These are phyloP conservation scores for Pitta sordida DNA, from an alignment of 2,113 vertebrate species.

Conservation along the genomic window DNA sequence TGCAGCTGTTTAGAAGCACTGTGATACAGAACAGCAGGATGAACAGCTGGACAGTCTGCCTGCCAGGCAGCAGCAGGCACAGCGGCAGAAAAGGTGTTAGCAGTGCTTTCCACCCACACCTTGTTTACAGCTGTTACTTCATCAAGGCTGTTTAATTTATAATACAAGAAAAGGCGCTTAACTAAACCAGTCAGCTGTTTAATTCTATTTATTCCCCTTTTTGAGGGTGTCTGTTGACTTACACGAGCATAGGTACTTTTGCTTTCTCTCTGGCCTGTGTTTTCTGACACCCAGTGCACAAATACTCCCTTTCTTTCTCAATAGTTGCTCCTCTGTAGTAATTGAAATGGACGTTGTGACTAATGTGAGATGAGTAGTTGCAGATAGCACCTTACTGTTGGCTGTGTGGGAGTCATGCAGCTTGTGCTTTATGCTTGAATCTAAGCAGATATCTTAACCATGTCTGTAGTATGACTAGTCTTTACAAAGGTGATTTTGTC, in stretches of 20 bases:
- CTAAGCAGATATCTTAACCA: not conserved
- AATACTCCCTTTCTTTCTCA: not conserved
- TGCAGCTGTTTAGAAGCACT: not conserved
- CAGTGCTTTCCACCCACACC: not conserved
- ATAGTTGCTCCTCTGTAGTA: not conserved
- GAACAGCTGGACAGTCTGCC: not conserved
- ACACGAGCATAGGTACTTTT: not conserved
- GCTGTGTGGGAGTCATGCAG: not conserved
- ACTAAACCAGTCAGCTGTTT: not conserved
- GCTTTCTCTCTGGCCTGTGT: not conserved
- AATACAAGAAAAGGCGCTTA: not conserved
- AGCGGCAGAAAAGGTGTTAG: not conserved
- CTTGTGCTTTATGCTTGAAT: not conserved
- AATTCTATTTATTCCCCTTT: not conserved
- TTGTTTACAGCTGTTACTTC: conserved; percentile 3
- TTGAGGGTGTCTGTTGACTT: not conserved
- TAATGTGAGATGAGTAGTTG: not conserved
- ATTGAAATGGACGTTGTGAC: not conserved
- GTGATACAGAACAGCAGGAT: not conserved
- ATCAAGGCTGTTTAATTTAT: not conserved
- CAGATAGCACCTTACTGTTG: not conserved
- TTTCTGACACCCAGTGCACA: not conserved
- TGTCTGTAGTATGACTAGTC: accelerated
- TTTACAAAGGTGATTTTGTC: not conserved
- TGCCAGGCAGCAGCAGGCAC: not conserved